Percentiles rank a stretch among this genome's conserved stretches.
Evolutionary conservation across 2,797 vertebrate species (phyloP).

Genomic region (Vultur gryphus): DNA sequence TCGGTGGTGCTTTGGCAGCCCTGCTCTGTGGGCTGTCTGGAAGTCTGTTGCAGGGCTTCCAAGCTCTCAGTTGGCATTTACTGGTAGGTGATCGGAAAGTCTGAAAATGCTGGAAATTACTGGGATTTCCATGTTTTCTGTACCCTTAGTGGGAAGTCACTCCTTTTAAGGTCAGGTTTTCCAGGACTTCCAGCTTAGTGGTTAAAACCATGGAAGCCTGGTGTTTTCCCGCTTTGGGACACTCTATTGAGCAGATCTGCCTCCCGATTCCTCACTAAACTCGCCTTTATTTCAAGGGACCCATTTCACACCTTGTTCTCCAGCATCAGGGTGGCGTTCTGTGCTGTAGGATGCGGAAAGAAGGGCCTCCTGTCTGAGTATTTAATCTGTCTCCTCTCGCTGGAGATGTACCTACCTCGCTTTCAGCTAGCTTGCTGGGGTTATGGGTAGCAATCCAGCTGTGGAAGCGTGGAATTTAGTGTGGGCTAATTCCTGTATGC

Average conservation of each 20-base stretch:
- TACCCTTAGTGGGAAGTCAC: neutral
- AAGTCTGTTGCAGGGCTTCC: neutral
- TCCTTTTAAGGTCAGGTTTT: neutral
- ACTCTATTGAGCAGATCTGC: neutral
- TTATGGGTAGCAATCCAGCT: neutral
- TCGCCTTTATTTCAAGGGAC: neutral
- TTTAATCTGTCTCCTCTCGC: neutral
- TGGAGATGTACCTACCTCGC: neutral
- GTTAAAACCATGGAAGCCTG: neutral
- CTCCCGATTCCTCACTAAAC: neutral
- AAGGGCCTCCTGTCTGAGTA: neutral
- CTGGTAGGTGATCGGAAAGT: neutral
- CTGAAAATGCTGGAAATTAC: neutral
- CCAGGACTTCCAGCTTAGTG: neutral
- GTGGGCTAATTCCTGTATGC: constrained; percentile 26
- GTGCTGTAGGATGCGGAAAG: neutral
- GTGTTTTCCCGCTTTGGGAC: neutral
- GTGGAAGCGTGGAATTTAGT: neutral
- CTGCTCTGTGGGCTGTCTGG: neutral
- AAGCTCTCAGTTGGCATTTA: neutral
- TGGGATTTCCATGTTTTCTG: constrained; percentile 11
- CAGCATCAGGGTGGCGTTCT: neutral
- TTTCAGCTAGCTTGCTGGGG: neutral
- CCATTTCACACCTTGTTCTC: neutral
- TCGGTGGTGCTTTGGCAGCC: neutral